Base-by-base conservation (phyloP, 2,888 invertebrate species). In the Conchocele bisecta region DNA sequence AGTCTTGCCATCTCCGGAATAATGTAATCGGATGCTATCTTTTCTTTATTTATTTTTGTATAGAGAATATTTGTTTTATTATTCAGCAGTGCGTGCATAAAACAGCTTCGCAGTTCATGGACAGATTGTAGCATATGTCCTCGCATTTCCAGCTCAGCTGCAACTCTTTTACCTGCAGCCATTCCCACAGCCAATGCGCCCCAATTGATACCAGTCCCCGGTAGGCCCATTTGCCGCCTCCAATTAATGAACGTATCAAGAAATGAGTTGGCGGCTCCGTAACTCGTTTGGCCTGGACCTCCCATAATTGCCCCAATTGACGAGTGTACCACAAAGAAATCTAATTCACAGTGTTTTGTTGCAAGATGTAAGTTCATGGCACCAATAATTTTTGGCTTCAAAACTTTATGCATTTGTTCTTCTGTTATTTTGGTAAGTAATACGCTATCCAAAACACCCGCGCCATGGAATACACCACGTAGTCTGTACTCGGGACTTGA, bases 231-330 rank as follows among this genome's bases (percentile, higher is more conserved):
- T 15, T 54, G 35, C 22, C 80, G 64, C 11, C 87, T 74, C 61
- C 79, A 84, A 42, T 75, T 67, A 5, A 82, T 83, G 17, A 87
- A 57, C 0, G 82, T 61, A 56, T 87, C 87, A 61, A 82, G 67
- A 54, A 87, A 87, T 5, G 81, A 74, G 46, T 86, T 86, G 15
- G 75, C 86, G 9, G 85, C 84, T 3, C 84, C 85, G 65, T 87
- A 85, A 58, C 80, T 84, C 7, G 80, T 63, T 48, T 87, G 86
- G 0, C 86, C 86, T 1, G 75, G 75, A 39, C 81, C 81, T 7
- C 86, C 87, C 22, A 86, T 59, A 1, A 85, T 57, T 20, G 84
- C 78, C 9, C 81, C 75, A 11, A 86, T 78, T 1, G 86, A 86
- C 5, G 87, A 87, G 26, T 84, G 79, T 37, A 86, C 61, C 3